Evolutionary conservation across 2,113 vertebrate species (phyloP).

Genomic region (Trematocara macrostoma): DNA sequence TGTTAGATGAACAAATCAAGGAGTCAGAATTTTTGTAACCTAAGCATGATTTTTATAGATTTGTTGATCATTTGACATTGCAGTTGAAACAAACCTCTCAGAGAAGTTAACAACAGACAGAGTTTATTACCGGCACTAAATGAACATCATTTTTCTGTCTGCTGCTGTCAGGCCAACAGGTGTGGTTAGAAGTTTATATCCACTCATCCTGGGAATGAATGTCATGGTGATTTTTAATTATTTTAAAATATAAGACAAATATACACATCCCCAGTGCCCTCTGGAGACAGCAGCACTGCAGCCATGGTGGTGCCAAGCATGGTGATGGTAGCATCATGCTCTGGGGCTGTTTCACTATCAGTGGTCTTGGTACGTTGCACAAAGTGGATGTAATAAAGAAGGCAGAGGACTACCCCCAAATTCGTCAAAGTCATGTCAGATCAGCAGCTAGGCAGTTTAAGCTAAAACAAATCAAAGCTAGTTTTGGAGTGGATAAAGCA

Average conservation of each 20-base stretch:
- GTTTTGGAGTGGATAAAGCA: neutral
- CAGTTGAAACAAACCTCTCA: neutral
- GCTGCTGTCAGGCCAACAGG: neutral
- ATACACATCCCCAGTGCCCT: rapidly evolving
- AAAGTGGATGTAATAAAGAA: neutral
- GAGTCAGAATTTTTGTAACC: neutral
- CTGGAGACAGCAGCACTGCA: neutral
- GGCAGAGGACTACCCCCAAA: neutral
- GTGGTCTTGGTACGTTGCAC: rapidly evolving
- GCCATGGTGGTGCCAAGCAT: neutral
- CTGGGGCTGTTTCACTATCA: neutral
- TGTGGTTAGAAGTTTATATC: neutral
- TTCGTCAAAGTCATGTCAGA: neutral
- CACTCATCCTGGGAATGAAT: neutral
- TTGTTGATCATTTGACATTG: neutral
- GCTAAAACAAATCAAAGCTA: neutral
- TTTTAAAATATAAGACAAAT: neutral
- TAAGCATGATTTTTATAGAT: neutral
- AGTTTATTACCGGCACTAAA: neutral
- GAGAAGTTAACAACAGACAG: neutral
- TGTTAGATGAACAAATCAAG: neutral
- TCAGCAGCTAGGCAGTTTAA: neutral
- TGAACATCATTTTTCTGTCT: neutral
- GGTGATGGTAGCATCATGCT: neutral
- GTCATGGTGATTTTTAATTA: neutral